Conservation (phyloP, 1,140 invertebrate species). For the Streblospio benedicti region DNA sequence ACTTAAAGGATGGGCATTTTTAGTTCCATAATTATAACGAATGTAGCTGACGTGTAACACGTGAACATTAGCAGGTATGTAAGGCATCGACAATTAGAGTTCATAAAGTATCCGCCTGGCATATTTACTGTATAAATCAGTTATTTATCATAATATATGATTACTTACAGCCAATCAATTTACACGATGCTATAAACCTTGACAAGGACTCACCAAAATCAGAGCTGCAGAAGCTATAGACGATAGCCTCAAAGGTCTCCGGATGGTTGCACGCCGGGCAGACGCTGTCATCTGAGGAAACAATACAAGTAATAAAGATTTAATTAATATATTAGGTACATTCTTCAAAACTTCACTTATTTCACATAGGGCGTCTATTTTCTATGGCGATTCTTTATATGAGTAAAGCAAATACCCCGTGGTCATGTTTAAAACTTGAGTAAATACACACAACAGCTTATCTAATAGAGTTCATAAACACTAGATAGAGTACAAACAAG, state of each 20-base stretch:
- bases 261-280: conserved; percentile 55
- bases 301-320: conserved; percentile 3
- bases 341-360: too few species aligned
- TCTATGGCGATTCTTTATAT: not conserved
- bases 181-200: conserved; percentile 20
- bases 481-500: not conserved
- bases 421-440: not conserved
- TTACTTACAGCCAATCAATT: too few species aligned
- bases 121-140: too few species aligned
- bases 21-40: too few species aligned
- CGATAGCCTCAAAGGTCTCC: conserved; percentile 58
- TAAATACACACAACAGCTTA: not conserved
- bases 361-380: not conserved
- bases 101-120: too few species aligned
- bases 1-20: too few species aligned
- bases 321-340: too few species aligned
- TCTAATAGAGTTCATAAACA: not conserved
- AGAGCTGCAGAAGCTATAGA: conserved; percentile 58
- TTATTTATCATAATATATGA: too few species aligned
- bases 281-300: conserved; percentile 40
- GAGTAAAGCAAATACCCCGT: not conserved
- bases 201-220: conserved; percentile 53
- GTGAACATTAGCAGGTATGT: too few species aligned
- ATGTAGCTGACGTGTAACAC: too few species aligned
- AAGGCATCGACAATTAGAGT: too few species aligned